Percentiles rank a stretch among this genome's conserved stretches.
Evolutionary conservation across 2,797 vertebrate species (phyloP).

Genomic region (Hippocampus kuda): DNA sequence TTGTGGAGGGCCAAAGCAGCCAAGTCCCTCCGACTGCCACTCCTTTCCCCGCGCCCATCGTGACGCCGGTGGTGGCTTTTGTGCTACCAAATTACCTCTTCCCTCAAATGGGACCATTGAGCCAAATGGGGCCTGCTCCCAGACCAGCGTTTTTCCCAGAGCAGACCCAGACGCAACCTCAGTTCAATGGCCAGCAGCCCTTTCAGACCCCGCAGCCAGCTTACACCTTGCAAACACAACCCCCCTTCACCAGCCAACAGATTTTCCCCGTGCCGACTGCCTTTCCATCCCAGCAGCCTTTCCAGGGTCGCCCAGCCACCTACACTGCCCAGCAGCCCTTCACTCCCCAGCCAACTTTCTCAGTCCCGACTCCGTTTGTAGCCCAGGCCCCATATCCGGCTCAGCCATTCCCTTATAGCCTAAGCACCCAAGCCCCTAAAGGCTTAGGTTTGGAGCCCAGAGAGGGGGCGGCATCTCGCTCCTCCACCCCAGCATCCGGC

Average conservation of each 20-base stretch:
- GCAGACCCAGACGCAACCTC: conserved; percentile 55
- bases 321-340: conserved; percentile 48
- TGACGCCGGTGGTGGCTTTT: conserved; percentile 79
- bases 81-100: conserved; percentile 79
- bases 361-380: conserved; percentile 62
- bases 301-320: conserved; percentile 36
- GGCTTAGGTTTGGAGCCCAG: conserved; percentile 38
- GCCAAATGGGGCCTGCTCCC: conserved; percentile 49
- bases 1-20: conserved; percentile 57
- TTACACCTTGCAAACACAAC: conserved; percentile 54
- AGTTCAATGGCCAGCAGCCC: conserved; percentile 51
- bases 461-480: conserved; percentile 57
- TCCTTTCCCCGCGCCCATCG: conserved; percentile 67
- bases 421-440: conserved; percentile 56
- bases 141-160: conserved; percentile 63
- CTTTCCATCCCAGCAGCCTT: conserved; percentile 53
- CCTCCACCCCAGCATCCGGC: conserved; percentile 63
- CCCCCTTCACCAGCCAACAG: conserved; percentile 44
- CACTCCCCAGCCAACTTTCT: conserved; percentile 54
- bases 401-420: conserved; percentile 60
- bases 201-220: conserved; percentile 47
- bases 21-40: conserved; percentile 59
- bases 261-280: conserved; percentile 56
- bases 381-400: conserved; percentile 52
- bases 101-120: conserved; percentile 58